phyloP scores from a whole-genome alignment of 1,140 invertebrate genomes.

The Megalonaias nervosa region DNA sequence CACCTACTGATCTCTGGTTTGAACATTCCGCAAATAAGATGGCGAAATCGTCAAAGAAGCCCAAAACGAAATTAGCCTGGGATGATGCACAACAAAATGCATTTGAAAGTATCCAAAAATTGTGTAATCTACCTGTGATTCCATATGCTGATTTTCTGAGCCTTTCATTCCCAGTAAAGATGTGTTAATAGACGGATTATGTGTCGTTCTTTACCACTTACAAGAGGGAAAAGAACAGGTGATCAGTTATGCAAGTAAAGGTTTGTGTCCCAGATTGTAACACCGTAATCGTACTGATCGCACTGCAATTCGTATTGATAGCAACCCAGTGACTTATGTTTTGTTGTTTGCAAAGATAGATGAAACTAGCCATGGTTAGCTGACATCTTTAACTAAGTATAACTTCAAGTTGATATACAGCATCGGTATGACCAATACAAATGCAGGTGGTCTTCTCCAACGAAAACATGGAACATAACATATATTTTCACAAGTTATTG shows the following conservation, averaged over 20 bases:
- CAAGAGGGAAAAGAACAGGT: slow-evolving; percentile 38
- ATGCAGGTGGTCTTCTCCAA: slow-evolving; percentile 15
- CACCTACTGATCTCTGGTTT: too few species aligned
- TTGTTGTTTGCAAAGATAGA: slow-evolving; percentile 22
- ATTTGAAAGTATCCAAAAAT: slow-evolving; percentile 37
- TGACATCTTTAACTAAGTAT: slow-evolving; percentile 19
- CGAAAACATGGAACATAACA: neutral
- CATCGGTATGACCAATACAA: slow-evolving; percentile 25
- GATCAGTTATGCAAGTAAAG: slow-evolving; percentile 34
- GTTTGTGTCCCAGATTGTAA: slow-evolving; percentile 7
- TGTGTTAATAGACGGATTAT: slow-evolving; percentile 42
- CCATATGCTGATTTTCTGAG: slow-evolving; percentile 32
- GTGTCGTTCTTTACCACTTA: slow-evolving; percentile 55
- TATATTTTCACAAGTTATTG: slow-evolving; percentile 4
- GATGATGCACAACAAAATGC: slow-evolving; percentile 10
- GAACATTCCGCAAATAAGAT: neutral
- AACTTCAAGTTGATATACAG: slow-evolving; percentile 22
- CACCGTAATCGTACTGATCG: slow-evolving; percentile 28
- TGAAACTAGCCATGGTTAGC: slow-evolving; percentile 20
- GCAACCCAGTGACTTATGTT: slow-evolving; percentile 28
- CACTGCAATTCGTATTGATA: slow-evolving; percentile 29
- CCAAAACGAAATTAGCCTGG: slow-evolving; percentile 6
- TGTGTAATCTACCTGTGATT: slow-evolving; percentile 36
- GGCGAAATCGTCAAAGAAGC: neutral
- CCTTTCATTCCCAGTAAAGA: slow-evolving; percentile 41